A percentile compares a stretch with the other conserved stretches of the same genome.
These are phyloP conservation scores for Anguilla japonica DNA, from an alignment of 2,113 vertebrate genomes.

Conservation along the genomic window DNA sequence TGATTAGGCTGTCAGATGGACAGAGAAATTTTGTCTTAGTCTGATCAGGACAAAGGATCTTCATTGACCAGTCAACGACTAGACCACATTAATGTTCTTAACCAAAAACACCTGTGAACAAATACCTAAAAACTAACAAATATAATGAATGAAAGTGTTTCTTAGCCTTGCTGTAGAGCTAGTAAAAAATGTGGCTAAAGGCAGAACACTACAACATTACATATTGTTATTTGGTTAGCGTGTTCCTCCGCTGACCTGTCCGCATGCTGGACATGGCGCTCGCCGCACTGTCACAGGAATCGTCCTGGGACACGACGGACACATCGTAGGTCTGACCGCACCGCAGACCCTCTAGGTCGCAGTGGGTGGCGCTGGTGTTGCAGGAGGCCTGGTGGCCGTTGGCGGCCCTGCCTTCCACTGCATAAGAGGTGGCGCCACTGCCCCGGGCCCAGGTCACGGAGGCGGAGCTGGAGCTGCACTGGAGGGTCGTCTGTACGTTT, in stretches of 20 bases:
- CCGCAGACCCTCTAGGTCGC: slow-evolving; percentile 53
- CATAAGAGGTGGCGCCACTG: slow-evolving; percentile 57
- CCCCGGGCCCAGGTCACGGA: slow-evolving; percentile 64
- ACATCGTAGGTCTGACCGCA: slow-evolving; percentile 69
- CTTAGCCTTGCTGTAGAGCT: too few species aligned
- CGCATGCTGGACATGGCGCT: slow-evolving; percentile 43
- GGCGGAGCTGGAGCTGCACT: slow-evolving; percentile 55
- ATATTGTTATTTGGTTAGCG: background rate
- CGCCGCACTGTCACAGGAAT: slow-evolving; percentile 52
- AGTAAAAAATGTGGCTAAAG: background rate
- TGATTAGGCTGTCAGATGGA: too few species aligned
- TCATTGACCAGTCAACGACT: too few species aligned
- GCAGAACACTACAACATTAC: background rate
- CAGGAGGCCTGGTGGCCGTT: slow-evolving; percentile 49
- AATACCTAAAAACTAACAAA: too few species aligned
- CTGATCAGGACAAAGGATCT: too few species aligned
- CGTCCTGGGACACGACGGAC: slow-evolving; percentile 50
- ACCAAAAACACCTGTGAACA: too few species aligned
- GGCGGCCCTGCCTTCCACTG: slow-evolving; percentile 44
- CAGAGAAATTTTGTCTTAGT: too few species aligned
- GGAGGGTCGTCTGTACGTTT: slow-evolving; percentile 50
- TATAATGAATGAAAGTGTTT: too few species aligned
- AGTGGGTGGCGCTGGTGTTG: slow-evolving; percentile 55
- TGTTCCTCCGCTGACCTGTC: slow-evolving; percentile 56
- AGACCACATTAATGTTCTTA: too few species aligned